Evolutionary conservation across 2,888 invertebrate species (phyloP), one percentile per base, ranked within the genome.

Genomic region (Tortrix viridana): DNA sequence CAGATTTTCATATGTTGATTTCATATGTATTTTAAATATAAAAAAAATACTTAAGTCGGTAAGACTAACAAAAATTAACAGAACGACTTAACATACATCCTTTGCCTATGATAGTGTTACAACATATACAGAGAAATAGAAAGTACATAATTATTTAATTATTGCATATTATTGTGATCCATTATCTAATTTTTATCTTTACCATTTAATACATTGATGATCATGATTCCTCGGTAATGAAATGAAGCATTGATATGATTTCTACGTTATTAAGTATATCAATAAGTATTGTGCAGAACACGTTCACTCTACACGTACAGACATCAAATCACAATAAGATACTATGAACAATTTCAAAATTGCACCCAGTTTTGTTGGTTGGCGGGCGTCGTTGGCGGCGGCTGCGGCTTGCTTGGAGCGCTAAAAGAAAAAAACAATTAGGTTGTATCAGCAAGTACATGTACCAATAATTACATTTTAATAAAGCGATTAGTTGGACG

Each of bases 331-430:
- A 82, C 85, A 82, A 80, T 75, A 73, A 66, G 61, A 69, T 68
- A 68, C 67, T 71, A 55, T 58, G 56, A 52, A 60, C 65, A 68
- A 69, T 53, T 77, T 88, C 79, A 92, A 76, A 92, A 92, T 75
- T 92, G 92, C 65, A 92, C 92, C 92, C 92, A 92, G 69, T 92
- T 88, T 70, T 90, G 90, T 69, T 91, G 92, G 63, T 80, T 91
- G 18, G 84, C 89, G 60, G 90, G 89, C 43, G 91, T 85, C 50
- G 82, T 77, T 32, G 89, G 80, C 54, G 86, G 82, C 76, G 82
- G 78, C 38, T 88, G 80, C 54, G 86, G 83, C 76, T 89, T 87
- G 73, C 77, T 84, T 54, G 83, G 72, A 66, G 76, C 79, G 69
- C 91, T 90, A 85, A 52, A 79, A 76, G 18, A 7, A 46, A 61